These are phyloP conservation scores for Amblyjoppa proteus DNA, from an alignment of 2,888 invertebrate genomes.

Conservation along the genomic window DNA sequence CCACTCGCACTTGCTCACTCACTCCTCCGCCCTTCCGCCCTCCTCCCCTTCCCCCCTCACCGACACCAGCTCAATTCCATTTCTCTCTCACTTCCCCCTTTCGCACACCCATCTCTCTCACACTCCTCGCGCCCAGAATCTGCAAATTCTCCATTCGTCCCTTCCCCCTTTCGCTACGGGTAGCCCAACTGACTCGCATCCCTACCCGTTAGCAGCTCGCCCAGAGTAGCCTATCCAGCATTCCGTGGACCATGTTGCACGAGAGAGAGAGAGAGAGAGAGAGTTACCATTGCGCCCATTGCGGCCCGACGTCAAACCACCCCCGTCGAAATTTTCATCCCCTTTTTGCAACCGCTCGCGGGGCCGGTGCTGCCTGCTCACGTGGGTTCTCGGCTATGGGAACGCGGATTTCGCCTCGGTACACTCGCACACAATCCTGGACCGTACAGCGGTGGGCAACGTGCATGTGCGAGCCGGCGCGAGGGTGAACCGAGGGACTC, in stretches of 20 bases:
- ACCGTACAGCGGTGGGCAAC: conserved; percentile 36
- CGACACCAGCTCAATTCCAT: conserved; percentile 63
- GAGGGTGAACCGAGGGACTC: conserved; percentile 42
- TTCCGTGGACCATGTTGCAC: conserved; percentile 68
- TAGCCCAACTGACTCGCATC: conserved; percentile 63
- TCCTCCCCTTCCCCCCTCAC: conserved; percentile 31
- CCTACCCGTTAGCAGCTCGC: conserved; percentile 54
- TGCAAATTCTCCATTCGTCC: conserved; percentile 64
- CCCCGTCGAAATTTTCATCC: conserved; percentile 68
- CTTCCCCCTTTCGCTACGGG: conserved; percentile 64
- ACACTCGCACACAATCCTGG: conserved; percentile 35
- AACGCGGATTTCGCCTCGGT: conserved; percentile 41
- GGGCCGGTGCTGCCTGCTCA: conserved; percentile 42
- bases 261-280: conserved; percentile 47
- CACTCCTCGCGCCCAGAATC: conserved; percentile 47
- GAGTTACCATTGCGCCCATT: conserved; percentile 66
- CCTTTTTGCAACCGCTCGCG: conserved; percentile 58
- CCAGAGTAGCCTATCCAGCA: conserved; percentile 59
- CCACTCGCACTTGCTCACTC: conserved; percentile 81
- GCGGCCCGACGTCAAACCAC: conserved; percentile 65
- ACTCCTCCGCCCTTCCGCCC: conserved; percentile 63
- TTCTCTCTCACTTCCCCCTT: conserved; percentile 52
- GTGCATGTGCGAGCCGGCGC: conserved; percentile 50
- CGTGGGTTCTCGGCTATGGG: neutral
- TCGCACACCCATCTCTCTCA: conserved; percentile 32